These are phyloP conservation scores for Pelecanoides urinatrix DNA, from an alignment of 2,113 vertebrate species.

Conservation along the genomic window DNA sequence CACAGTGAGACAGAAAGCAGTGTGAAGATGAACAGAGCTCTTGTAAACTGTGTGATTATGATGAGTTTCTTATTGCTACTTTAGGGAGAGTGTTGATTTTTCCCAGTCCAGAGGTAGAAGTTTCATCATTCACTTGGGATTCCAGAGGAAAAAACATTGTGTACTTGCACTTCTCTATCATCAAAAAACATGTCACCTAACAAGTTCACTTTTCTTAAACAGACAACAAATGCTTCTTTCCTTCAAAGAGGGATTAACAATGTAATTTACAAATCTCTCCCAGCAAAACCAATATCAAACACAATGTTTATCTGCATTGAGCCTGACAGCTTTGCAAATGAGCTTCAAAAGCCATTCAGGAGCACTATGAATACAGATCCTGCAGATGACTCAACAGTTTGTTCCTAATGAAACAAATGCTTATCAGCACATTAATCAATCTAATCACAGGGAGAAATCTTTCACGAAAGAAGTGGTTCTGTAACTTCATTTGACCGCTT, in stretches of 20 bases:
- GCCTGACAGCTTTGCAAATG: conserved; percentile 33
- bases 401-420: conserved; percentile 6
- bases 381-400: background rate
- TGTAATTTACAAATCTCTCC: conserved; percentile 5
- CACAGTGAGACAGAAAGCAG: background rate
- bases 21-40: background rate
- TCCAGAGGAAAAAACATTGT: background rate
- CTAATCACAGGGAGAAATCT: conserved; percentile 17
- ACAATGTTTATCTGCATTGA: background rate
- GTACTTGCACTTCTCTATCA: background rate
- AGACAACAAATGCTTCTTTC: background rate
- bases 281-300: conserved; percentile 20
- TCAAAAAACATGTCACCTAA: background rate
- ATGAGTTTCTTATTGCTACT: background rate
- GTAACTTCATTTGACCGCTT: background rate
- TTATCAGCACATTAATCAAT: conserved; percentile 37
- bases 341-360: background rate
- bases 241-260: conserved; percentile 21
- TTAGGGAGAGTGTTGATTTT: background rate
- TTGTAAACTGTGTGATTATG: background rate
- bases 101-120: background rate
- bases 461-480: background rate
- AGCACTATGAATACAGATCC: background rate
- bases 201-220: background rate
- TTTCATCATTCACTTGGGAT: background rate